phyloP scores from a whole-genome alignment of 2,888 invertebrate species.

The Didymodactylos carnosus region DNA sequence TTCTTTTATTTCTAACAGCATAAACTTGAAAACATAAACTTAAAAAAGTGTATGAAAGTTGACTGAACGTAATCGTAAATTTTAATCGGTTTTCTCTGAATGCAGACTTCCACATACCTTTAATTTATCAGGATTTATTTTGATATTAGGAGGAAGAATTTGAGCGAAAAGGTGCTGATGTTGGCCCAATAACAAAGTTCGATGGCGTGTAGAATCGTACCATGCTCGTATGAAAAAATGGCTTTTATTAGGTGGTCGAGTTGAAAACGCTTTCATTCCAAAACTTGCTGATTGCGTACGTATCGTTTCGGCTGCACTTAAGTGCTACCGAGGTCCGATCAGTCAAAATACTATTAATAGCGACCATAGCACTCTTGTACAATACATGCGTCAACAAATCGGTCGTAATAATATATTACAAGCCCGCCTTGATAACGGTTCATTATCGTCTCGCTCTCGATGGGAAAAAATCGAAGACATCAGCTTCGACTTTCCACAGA shows the following conservation, averaged over 20 bases:
- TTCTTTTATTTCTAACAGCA: no score
- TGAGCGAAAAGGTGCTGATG: no score
- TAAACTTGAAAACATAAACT: no score
- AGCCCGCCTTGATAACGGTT: not conserved
- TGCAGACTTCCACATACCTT: no score
- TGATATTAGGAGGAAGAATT: no score
- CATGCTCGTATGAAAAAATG: not conserved
- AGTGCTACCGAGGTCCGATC: not conserved
- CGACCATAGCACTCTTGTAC: not conserved
- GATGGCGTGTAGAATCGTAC: not conserved
- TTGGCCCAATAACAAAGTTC: not conserved
- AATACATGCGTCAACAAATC: not conserved
- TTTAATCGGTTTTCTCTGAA: no score
- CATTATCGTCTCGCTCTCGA: not conserved
- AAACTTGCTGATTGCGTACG: not conserved
- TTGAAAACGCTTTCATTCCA: not conserved
- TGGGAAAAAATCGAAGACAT: not conserved
- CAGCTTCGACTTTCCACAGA: not conserved
- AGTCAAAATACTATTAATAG: not conserved
- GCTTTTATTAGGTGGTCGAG: not conserved
- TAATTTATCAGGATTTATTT: no score
- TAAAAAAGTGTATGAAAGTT: no score
- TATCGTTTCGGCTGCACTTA: not conserved
- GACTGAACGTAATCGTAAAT: no score
- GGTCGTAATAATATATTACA: not conserved